Evolutionary conservation across 2,113 vertebrate species (phyloP).

Genomic region (Apaloderma vittatum): DNA sequence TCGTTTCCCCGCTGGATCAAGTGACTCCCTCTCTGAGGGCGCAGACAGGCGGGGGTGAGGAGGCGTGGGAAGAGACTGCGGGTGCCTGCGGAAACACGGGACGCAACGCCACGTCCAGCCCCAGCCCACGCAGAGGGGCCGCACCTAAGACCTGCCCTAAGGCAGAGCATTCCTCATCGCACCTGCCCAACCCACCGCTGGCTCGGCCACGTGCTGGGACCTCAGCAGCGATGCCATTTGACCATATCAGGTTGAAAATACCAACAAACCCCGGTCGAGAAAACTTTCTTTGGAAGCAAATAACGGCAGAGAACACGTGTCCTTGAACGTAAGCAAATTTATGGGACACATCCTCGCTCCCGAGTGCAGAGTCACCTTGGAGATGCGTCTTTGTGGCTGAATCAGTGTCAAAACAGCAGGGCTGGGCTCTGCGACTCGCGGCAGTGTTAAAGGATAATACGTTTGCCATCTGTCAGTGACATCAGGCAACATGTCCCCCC

Average conservation of each 20-base stretch:
- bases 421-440: background rate
- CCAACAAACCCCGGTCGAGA: background rate
- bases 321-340: background rate
- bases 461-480: slow-evolving; percentile 36
- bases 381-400: background rate
- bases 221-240: background rate
- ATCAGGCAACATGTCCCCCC: background rate
- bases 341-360: background rate
- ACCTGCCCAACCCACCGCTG: background rate
- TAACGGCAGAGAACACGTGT: background rate
- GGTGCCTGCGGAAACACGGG: background rate
- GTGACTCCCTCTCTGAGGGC: accelerated
- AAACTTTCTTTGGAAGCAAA: background rate
- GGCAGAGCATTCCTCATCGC: background rate
- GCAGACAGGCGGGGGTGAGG: background rate
- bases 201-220: background rate
- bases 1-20: background rate
- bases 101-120: background rate
- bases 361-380: slow-evolving; percentile 21
- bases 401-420: slow-evolving; percentile 35
- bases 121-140: background rate
- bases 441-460: background rate
- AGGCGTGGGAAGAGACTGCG: background rate
- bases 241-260: background rate
- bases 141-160: accelerated